Conservation (phyloP, 2,113 vertebrate species). For the Dipodomys ordii region DNA sequence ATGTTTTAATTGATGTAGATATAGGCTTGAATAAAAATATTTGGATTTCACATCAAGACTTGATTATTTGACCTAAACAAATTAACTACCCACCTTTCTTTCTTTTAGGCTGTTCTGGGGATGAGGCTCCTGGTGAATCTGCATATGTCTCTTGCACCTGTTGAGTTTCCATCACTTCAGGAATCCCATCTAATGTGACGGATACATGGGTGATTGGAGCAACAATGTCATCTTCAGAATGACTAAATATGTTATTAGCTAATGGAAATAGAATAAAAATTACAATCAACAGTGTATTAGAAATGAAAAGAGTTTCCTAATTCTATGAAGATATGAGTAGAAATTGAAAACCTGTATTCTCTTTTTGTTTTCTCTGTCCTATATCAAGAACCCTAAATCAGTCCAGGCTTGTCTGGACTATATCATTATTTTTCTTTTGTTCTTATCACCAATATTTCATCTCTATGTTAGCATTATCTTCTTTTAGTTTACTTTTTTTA, state of each 20-base stretch:
- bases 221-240: slow-evolving; percentile 91
- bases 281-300: slow-evolving; percentile 34
- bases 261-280: slow-evolving; percentile 73
- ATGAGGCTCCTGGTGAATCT: slow-evolving; percentile 85
- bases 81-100: slow-evolving; percentile 90
- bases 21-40: slow-evolving; percentile 14
- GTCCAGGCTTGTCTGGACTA: not conserved
- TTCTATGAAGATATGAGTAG: slow-evolving; percentile 46
- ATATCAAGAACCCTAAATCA: not conserved
- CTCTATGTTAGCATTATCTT: not conserved
- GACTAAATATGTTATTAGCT: slow-evolving; percentile 89
- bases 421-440: not conserved
- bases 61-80: not conserved
- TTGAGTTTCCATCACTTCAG: slow-evolving; percentile 90
- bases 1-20: slow-evolving; percentile 24
- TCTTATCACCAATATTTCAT: not conserved
- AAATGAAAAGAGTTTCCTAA: slow-evolving; percentile 8
- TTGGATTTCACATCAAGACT: slow-evolving; percentile 32
- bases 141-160: slow-evolving; percentile 85
- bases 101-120: slow-evolving; percentile 90
- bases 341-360: slow-evolving; percentile 42
- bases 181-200: slow-evolving; percentile 92
- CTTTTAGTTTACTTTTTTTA: not conserved
- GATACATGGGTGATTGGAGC: slow-evolving; percentile 93
- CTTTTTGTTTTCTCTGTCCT: slow-evolving; percentile 4